Evolutionary conservation across 2,113 vertebrate genomes (phyloP), one percentile per base, ranked within the genome.

Genomic region (Micronisus gabar): DNA sequence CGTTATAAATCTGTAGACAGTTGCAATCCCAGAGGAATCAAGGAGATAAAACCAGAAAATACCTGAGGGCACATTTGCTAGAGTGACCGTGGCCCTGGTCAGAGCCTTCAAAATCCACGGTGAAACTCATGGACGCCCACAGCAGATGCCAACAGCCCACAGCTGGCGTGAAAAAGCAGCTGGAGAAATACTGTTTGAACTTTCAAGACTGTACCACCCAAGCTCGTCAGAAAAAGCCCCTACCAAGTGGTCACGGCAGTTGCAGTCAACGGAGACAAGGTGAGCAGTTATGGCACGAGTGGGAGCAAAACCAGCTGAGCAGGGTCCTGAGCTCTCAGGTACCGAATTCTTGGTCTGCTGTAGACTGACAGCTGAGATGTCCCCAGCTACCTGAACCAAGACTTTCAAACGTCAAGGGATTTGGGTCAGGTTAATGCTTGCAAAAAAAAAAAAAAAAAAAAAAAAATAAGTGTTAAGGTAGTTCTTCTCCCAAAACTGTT

Each of bases 391-490:
- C 21, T 6, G 5, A 80, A 45, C 10, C 23, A 52, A 29, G 9
- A 38, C 5, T 6, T 61, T 41, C 11, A 61, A 53, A 58, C 10
- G 22, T 40, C 30, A 21, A 0, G 8, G 10, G 13, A 19, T 32
- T 16, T 65, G 59, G 25, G 25, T 45, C 38, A 91, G 19, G 13
- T 10, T n/a, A 88, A 88, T 5, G 8, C 38, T 40, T 34, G 11
- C 3, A 10, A 26, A 48, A 23, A 43, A 21, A 11, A 7, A 19
- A 7, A 17, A 7, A 13, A 32, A 8, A 43, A 40, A 22, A 50
- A 20, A 10, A 7, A 5, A 2, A 6, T 23, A 23, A 25, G 1
- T 4, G 1, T 19, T 48, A 36, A 58, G 6, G 8, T 19, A 59
- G 5, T 30, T 53, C 41, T 78, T 40, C 6, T 78, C 41, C 22